Conservation (phyloP, 2,888 invertebrate species). For the Mactromeris polynyma region DNA sequence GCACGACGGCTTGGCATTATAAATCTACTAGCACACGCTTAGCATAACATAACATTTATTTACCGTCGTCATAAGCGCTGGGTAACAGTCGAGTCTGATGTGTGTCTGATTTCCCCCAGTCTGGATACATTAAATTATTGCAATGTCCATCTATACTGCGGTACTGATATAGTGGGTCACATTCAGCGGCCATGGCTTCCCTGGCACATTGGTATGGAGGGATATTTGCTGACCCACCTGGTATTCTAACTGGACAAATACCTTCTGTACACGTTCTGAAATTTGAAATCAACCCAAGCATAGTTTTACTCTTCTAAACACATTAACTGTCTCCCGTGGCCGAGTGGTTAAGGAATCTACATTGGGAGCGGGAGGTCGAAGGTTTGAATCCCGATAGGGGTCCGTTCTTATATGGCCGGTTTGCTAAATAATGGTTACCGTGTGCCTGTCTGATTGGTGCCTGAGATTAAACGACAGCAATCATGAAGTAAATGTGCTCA, state of each 20-base stretch:
- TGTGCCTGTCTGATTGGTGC: too few species aligned
- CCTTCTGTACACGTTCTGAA: not conserved
- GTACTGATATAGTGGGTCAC: conserved; percentile 88
- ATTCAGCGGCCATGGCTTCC: not conserved
- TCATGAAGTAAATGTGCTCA: too few species aligned
- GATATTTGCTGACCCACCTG: not conserved
- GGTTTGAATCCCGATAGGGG: too few species aligned
- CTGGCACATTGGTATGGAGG: not conserved
- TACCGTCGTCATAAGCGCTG: conserved; percentile 33
- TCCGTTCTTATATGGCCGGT: not conserved
- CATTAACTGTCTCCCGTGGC: too few species aligned
- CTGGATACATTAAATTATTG: conserved; percentile 96
- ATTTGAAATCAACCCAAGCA: not conserved
- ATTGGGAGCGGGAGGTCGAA: too few species aligned
- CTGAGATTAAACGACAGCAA: too few species aligned
- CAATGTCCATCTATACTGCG: conserved; percentile 97
- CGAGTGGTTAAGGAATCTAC: too few species aligned
- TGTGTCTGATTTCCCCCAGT: conserved; percentile 91
- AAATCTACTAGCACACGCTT: too few species aligned
- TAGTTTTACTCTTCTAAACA: too few species aligned
- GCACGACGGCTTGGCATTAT: too few species aligned
- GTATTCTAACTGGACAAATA: not conserved
- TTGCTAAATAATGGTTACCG: too few species aligned
- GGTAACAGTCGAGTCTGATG: conserved; percentile 23
- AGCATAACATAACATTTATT: not conserved